These are phyloP conservation scores for Eledona agricola DNA, from an alignment of 2,888 invertebrate species.

Conservation along the genomic window DNA sequence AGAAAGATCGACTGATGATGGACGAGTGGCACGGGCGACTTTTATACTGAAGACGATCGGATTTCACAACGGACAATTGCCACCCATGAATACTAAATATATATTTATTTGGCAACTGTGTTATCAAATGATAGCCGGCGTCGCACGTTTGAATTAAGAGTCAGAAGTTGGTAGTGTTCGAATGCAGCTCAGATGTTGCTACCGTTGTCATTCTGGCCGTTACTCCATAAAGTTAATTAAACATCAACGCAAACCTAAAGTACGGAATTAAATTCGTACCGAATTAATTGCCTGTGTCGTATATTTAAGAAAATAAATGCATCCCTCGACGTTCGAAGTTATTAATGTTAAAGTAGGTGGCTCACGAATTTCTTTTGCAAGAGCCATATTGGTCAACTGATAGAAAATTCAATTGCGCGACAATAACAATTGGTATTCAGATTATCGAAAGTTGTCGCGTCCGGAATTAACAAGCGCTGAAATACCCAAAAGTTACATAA, in stretches of 20 bases:
- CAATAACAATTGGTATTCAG: conserved; percentile 13
- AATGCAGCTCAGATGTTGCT: too few relatives aligned
- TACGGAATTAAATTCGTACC: conserved; percentile 5
- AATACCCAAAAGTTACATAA: conserved; percentile 19
- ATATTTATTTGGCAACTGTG: conserved; percentile 30
- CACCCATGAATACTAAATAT: conserved; percentile 43
- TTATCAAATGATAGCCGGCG: too few relatives aligned
- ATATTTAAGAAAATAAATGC: conserved; percentile 2
- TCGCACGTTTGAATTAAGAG: too few relatives aligned
- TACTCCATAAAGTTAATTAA: conserved; percentile 18
- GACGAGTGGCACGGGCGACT: conserved; percentile 34
- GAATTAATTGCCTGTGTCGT: conserved; percentile 7
- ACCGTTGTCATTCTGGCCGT: not conserved
- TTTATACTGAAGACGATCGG: conserved; percentile 43
- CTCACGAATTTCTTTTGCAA: conserved; percentile 25
- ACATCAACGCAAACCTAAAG: conserved; percentile 6
- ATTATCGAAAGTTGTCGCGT: conserved; percentile 19
- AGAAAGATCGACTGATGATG: conserved; percentile 44
- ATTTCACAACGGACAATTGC: conserved; percentile 43
- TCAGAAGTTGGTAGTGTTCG: conserved; percentile 5
- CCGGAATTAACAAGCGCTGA: conserved; percentile 19
- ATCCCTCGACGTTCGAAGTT: conserved; percentile 1
- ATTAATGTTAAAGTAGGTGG: conserved; percentile 12
- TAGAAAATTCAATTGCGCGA: conserved; percentile 25
- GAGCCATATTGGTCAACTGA: conserved; percentile 15